phyloP scores from a whole-genome alignment of 2,888 invertebrate genomes.

The Gryllus longicercus region DNA sequence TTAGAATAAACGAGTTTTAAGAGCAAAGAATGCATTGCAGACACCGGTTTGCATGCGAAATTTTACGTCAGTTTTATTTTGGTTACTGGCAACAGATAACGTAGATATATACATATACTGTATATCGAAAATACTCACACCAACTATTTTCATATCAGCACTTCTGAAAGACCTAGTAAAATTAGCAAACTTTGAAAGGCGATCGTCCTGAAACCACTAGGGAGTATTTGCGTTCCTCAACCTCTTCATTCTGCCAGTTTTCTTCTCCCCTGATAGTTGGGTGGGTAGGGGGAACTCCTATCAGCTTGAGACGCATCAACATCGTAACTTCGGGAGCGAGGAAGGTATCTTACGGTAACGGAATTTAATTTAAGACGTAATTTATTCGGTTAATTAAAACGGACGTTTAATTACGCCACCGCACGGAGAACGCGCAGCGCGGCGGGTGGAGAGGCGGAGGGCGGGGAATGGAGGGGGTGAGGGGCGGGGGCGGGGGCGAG shows the following conservation, averaged over 20 bases:
- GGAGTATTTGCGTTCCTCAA: background rate
- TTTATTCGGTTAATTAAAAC: conserved; percentile 54
- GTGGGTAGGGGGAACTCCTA: background rate
- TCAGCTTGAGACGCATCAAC: conserved; percentile 17
- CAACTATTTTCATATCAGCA: too few relatives aligned
- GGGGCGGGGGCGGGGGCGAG: background rate
- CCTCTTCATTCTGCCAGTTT: conserved; percentile 12
- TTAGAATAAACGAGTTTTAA: too few relatives aligned
- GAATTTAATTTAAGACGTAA: conserved; percentile 51
- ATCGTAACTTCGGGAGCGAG: conserved; percentile 18
- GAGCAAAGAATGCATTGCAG: too few relatives aligned
- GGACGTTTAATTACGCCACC: conserved; percentile 50
- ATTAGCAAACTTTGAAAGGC: background rate
- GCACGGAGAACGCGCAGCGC: background rate
- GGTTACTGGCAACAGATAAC: too few relatives aligned
- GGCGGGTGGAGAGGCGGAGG: conserved; percentile 45
- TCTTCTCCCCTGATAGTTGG: background rate
- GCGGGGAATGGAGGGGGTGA: conserved; percentile 37
- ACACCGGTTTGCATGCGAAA: too few relatives aligned
- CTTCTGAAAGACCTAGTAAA: background rate
- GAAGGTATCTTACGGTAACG: conserved; percentile 42
- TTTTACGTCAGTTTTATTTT: too few relatives aligned
- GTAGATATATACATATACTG: too few relatives aligned
- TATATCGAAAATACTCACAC: too few relatives aligned
- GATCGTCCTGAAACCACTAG: background rate